Conservation (phyloP, 2,888 invertebrate species). For the Prenolepis imparis region DNA sequence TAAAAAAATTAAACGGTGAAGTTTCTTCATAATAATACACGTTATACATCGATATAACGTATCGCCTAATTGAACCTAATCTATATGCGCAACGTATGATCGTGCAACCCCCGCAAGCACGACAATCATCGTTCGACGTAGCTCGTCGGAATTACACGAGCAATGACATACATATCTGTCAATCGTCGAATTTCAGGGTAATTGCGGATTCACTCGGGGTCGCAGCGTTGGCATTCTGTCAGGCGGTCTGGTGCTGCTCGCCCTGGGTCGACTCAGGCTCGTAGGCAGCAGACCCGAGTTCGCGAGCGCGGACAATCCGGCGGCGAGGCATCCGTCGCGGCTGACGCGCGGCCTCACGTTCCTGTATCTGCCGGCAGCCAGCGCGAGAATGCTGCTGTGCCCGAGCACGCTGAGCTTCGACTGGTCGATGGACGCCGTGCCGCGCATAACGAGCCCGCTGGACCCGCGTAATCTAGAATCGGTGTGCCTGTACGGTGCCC, state of each 20-base stretch:
- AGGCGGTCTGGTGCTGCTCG: constrained; percentile 90
- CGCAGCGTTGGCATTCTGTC: constrained; percentile 91
- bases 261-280: constrained; percentile 92
- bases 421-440: constrained; percentile 99
- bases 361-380: constrained; percentile 96
- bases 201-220: constrained; percentile 87
- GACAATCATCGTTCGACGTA: background rate
- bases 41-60: background rate
- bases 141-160: background rate
- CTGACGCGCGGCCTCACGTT: constrained; percentile 96
- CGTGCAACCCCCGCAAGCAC: background rate
- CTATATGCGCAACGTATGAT: background rate
- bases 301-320: constrained; percentile 98
- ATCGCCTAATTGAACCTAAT: background rate
- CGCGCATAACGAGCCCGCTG: constrained; percentile 92
- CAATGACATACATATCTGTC: constrained; percentile 36
- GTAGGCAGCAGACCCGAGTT: constrained; percentile 93
- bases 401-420: constrained; percentile 97
- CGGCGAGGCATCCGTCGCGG: constrained; percentile 94
- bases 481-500: constrained; percentile 90
- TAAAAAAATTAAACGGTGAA: background rate
- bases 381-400: constrained; percentile 94
- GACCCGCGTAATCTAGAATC: constrained; percentile 94
- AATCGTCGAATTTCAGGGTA: constrained; percentile 70
- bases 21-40: background rate